A percentile compares a stretch with the other conserved stretches of the same genome.
These are phyloP conservation scores for Carcina quercana DNA, from an alignment of 2,888 invertebrate genomes.

Conservation along the genomic window DNA sequence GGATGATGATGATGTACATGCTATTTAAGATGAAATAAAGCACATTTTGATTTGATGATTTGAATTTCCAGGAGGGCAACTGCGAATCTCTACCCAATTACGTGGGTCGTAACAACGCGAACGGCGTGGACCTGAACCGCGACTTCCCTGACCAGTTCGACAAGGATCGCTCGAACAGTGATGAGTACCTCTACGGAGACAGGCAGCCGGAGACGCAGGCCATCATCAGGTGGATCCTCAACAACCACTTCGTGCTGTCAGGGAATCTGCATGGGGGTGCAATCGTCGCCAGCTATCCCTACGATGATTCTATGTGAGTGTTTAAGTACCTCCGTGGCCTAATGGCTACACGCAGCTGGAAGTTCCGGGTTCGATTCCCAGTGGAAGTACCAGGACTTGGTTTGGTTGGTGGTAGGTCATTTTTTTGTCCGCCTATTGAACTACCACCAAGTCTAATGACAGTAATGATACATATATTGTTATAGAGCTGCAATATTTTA, in stretches of 20 bases:
- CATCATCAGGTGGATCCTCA: conserved; percentile 91
- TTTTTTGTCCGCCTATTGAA: not conserved
- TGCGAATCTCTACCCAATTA: conserved; percentile 81
- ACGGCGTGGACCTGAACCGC: conserved; percentile 88
- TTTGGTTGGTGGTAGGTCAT: not conserved
- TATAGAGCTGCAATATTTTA: too few species aligned
- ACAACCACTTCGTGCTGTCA: conserved; percentile 92
- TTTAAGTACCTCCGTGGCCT: not conserved
- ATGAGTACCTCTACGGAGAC: conserved; percentile 66
- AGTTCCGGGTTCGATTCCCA: not conserved
- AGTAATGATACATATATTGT: too few species aligned
- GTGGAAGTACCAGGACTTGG: not conserved
- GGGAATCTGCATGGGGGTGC: conserved; percentile 98
- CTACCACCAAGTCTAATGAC: too few species aligned
- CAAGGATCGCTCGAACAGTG: conserved; percentile 39
- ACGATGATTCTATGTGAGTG: conserved; percentile 85
- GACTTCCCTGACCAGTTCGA: conserved; percentile 95
- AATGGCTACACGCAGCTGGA: too few species aligned
- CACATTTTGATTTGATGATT: too few species aligned
- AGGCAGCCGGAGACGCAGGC: conserved; percentile 92
- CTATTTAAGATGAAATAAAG: too few species aligned
- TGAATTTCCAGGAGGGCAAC: conserved; percentile 78
- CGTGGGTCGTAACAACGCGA: conserved; percentile 87
- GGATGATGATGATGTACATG: too few species aligned
- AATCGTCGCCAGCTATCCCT: conserved; percentile 98